phyloP scores from a whole-genome alignment of 2,113 vertebrate genomes.

The Grus americana region DNA sequence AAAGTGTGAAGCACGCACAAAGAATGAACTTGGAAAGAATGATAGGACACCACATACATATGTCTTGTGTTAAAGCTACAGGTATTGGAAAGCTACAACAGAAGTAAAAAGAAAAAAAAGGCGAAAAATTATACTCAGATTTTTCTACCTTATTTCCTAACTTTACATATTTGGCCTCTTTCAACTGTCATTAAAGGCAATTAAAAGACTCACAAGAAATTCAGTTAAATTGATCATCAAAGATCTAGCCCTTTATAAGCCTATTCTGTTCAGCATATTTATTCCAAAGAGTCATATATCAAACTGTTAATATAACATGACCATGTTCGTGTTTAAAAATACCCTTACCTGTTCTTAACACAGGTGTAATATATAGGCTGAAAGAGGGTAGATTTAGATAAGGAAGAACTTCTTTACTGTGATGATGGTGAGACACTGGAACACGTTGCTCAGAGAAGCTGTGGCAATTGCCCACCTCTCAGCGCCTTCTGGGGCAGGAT shows the following conservation, averaged over 20 bases:
- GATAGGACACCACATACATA: neutral
- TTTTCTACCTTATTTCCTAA: neutral
- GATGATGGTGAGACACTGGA: too few species aligned
- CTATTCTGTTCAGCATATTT: neutral
- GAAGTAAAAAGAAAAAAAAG: neutral
- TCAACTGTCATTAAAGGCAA: neutral
- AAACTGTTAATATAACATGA: neutral
- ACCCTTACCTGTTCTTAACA: slow-evolving; percentile 16
- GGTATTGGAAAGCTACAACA: neutral
- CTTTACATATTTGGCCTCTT: neutral
- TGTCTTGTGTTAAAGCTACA: neutral
- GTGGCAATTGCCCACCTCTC: too few species aligned
- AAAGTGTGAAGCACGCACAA: neutral
- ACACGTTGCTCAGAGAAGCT: too few species aligned
- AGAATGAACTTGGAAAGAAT: neutral
- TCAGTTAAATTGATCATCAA: neutral
- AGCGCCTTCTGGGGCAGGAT: too few species aligned
- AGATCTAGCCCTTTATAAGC: neutral
- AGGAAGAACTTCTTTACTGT: too few species aligned
- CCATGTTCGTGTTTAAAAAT: neutral
- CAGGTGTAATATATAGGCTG: neutral
- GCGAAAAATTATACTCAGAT: neutral
- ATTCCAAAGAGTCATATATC: neutral
- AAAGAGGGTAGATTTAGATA: too few species aligned
- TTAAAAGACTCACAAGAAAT: neutral